Conservation (phyloP, 2,113 vertebrate genomes). For the Erpornis zantholeuca region DNA sequence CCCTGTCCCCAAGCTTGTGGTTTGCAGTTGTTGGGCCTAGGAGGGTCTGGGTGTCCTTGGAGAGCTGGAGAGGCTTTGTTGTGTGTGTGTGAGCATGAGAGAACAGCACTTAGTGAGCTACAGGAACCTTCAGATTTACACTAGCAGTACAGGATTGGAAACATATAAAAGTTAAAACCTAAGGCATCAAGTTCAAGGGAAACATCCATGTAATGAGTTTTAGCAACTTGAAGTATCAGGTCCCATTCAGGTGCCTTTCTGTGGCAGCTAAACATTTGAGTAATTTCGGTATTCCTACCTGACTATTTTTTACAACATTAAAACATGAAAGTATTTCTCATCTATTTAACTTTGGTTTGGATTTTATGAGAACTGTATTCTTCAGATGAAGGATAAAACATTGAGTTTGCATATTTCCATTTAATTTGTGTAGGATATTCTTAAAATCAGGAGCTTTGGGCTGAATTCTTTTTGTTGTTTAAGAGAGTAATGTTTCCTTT, state of each 20-base stretch:
- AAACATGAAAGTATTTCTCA: neutral
- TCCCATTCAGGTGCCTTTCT: neutral
- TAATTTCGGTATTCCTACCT: neutral
- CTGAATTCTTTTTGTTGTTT: neutral
- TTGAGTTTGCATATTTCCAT: neutral
- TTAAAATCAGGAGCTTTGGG: neutral
- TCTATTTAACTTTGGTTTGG: neutral
- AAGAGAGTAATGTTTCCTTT: neutral
- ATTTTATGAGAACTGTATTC: neutral
- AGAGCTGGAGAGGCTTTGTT: too few relatives aligned
- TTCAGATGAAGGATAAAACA: neutral
- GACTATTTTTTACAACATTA: neutral
- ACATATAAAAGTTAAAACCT: too few relatives aligned
- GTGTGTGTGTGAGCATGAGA: too few relatives aligned
- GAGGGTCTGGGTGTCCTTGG: too few relatives aligned
- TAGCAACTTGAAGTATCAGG: neutral
- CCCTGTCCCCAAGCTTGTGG: too few relatives aligned
- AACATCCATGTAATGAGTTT: neutral
- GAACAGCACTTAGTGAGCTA: too few relatives aligned
- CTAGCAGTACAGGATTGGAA: too few relatives aligned
- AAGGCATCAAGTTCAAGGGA: neutral
- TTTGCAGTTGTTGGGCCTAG: too few relatives aligned
- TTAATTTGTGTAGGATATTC: neutral
- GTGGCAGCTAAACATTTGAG: neutral
- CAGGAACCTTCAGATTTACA: too few relatives aligned